phyloP scores from a whole-genome alignment of 2,113 vertebrate genomes.

The Myotis yumanensis region DNA sequence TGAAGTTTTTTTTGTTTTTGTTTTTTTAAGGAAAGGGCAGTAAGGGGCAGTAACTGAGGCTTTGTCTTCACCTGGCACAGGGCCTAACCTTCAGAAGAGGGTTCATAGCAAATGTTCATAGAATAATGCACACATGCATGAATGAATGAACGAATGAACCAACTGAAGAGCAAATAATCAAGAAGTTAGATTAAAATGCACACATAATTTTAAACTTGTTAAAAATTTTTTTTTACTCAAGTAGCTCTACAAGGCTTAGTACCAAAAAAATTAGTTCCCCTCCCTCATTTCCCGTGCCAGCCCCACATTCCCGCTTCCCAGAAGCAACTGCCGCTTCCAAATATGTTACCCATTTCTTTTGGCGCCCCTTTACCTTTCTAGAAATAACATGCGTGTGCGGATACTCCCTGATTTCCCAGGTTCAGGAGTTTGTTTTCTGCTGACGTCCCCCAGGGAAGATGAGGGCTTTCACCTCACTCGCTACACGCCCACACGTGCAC shows the following conservation, averaged over 20 bases:
- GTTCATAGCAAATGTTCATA: not conserved
- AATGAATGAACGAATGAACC: rapidly evolving
- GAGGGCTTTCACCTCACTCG: not conserved
- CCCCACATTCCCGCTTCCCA: not conserved
- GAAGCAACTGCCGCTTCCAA: not conserved
- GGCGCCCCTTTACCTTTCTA: not conserved
- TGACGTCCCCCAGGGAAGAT: not conserved
- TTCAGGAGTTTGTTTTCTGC: not conserved
- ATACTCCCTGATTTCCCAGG: not conserved
- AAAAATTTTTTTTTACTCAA: not conserved
- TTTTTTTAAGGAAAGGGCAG: not conserved
- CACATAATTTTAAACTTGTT: not conserved
- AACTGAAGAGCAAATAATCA: not conserved
- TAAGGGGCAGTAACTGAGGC: not conserved
- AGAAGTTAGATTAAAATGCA: not conserved
- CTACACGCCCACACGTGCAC: not conserved
- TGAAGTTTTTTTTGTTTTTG: not conserved
- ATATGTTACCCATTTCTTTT: not conserved
- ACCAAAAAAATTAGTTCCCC: not conserved
- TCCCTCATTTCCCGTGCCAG: rapidly evolving
- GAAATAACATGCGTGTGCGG: rapidly evolving
- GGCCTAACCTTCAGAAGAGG: not conserved
- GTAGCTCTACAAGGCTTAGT: not conserved
- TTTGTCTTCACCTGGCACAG: rapidly evolving
- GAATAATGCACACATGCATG: rapidly evolving